Base-by-base conservation (phyloP, 2,113 vertebrate species). In the Larimichthys crocea region DNA sequence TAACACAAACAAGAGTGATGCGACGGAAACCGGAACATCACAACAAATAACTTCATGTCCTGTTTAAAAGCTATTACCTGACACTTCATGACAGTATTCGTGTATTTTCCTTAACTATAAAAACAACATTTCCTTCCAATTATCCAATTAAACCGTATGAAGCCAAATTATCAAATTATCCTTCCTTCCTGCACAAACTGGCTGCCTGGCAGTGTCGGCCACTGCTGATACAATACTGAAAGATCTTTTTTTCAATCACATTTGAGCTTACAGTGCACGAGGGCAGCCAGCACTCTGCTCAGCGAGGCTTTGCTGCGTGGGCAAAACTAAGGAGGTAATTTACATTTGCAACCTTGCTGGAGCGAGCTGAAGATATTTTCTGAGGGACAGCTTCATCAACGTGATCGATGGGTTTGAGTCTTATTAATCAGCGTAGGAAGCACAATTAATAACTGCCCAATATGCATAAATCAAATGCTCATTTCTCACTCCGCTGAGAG, bases 311-410 rank as follows among this genome's bases (percentile, higher is more conserved):
- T 71, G 79, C 87, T 92, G 88, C 75, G 82, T 90, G 76, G 89
- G 87, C 91, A 89, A 82, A 87, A 86, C 76, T 42, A 74, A 83
- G 80, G 69, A 76, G 70, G 81, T 80, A 48, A 91, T 93, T 91
- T 90, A 86, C 80, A 91, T 90, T 60, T 90, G 64, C 83, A 79
- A 48, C 71, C 70, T 65, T 2, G 57, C 74, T 65, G 2, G 24
- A 80, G 56, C 7, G 66, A 20, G 5, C 52, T 40, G 74, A 55
- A 82, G 72, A 82, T 26, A 62, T 85, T 88, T 40, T 80, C 31
- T 73, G 75, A n/a, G 1, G 44, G 84, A 84, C 88, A 72, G 84
- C 84, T 84, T 24, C 78, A 64, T 89, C 87, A 62, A 80, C 60
- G 6, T 65, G 82, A 92, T 91, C 60, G 60, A 89, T 90, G 66